Base-by-base conservation (phyloP, 2,797 vertebrate genomes). In the Cynodonichthys magdalenae region DNA sequence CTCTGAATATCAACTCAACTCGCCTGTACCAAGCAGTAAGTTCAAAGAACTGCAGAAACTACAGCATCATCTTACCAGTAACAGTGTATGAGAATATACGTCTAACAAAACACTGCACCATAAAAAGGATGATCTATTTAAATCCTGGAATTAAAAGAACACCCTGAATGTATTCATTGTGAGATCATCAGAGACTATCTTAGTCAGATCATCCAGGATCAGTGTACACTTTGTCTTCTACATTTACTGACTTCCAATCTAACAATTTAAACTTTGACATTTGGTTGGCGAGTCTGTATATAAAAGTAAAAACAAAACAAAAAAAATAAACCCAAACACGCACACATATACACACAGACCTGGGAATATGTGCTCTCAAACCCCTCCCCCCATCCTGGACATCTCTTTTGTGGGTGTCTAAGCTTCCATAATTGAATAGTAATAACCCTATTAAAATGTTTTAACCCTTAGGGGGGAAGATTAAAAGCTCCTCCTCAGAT, bases 351-450 rank as follows among this genome's bases (percentile, higher is more conserved):
- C 51, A 77, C 36, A 68, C 50, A 78, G 79, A 85, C 80, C 75
- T 80, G 79, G 79, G 82, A 70, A 72, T 77, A 66, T 66, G 12
- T 58, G 15, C 20, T 90, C 86, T 92, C 93, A 97, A 93, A 95
- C 93, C 95, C 93, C 95, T 94, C 95, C 94, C 95, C 95, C 93
- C 87, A 89, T 41, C 79, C 84, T 68, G 89, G 84, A 90, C 90
- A 95, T 94, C 95, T 90, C 94, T 92, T 91, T 72, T 80, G 81
- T 79, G 62, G 86, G 88, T 47, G 80, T 76, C 86, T 97, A 98
- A 80, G 79, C 67, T 54, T 91, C 93, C 96, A 98, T 98, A 28
- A 46, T 88, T 72, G 76, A 84, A 77, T 14, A 64, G 19, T 57
- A 63, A 71, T 66, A 79, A 73, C 42, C 49, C 50, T 66, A 73